Evolutionary conservation across 2,797 vertebrate species (phyloP), one percentile per base, ranked within the genome.

Genomic region (Erethizon dorsatum): DNA sequence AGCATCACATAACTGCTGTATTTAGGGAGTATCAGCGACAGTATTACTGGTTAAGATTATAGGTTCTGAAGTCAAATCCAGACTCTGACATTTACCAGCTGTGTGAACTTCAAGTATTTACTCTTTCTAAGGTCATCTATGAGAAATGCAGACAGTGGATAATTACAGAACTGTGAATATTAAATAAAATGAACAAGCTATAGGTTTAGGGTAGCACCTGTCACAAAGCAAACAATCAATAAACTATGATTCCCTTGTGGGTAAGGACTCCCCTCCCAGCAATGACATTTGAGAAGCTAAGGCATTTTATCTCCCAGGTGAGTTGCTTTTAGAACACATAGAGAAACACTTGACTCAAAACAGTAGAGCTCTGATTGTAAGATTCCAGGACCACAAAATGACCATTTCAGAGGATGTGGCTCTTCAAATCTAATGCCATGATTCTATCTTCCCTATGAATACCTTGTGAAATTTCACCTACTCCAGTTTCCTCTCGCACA

Each of bases 1-100:
- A 90, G 33, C 85, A 31, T 75, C 22, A 61, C 61, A 47, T 59
- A 90, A 90, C 94, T 93, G 37, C 20, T 87, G 6, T 61, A 85
- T 84, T 77, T 89, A 90, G 47, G 73, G 83, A 86, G 10, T 65
- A 2, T 59, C 65, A 86, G 31, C 26, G 67, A 71, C 47, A 52
- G 12, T 83, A 37, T 88, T 80, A 65, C n/a, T 80, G 9, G 56
- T 31, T 92, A 89, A 92, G 63, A 92, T 37, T 17, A 87, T 47
- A 89, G 63, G 8, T 69, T 91, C 54, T 95, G 50, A 95, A 94
- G 47, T 80, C 83, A 96, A 92, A 94, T 61, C 52, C 57, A 95
- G 8, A 50, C 52, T 88, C 61, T n/a, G 85, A 22, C 13, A 31
- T 86, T 91, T 88, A 78, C 41, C 71, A 47, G 28, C 37, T 57